Conservation (phyloP, 2,113 vertebrate species). For the Thalassarche chlororhynchos region DNA sequence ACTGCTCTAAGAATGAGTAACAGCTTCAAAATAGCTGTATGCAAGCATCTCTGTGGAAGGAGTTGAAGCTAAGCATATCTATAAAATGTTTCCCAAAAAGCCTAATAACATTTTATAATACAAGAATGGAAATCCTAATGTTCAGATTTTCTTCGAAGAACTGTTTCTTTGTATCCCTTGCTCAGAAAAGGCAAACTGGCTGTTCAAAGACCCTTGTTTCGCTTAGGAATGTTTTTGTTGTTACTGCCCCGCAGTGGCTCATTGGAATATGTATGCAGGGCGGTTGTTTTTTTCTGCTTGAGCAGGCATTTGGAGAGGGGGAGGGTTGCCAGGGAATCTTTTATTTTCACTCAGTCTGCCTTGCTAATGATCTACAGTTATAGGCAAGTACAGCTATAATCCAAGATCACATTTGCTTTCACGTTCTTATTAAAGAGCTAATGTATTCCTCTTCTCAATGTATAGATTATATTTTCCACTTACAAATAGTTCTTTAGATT, state of each 20-base stretch:
- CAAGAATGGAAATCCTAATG: not conserved
- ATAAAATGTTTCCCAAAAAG: not conserved
- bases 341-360: conserved; percentile 32
- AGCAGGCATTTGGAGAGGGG: conserved; percentile 34
- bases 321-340: conserved; percentile 35
- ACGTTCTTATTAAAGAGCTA: conserved; percentile 25
- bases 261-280: conserved; percentile 64
- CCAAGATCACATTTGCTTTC: conserved; percentile 44
- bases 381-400: conserved; percentile 16
- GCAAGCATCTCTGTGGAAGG: not conserved
- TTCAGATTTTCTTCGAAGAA: conserved; percentile 2
- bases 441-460: not conserved
- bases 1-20: not conserved
- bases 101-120: not conserved
- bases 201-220: conserved; percentile 38
- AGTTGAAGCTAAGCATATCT: not conserved
- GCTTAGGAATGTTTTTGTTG: conserved; percentile 67
- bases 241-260: conserved; percentile 73
- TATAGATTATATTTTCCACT: conserved; percentile 41
- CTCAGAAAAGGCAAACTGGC: not conserved
- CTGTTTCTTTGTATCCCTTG: not conserved
- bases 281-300: conserved; percentile 21
- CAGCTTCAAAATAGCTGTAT: not conserved
- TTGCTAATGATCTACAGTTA: conserved; percentile 61
- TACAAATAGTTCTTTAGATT: conserved; percentile 24